Conservation (phyloP, 2,113 vertebrate genomes). For the Dromaius novaehollandiae region DNA sequence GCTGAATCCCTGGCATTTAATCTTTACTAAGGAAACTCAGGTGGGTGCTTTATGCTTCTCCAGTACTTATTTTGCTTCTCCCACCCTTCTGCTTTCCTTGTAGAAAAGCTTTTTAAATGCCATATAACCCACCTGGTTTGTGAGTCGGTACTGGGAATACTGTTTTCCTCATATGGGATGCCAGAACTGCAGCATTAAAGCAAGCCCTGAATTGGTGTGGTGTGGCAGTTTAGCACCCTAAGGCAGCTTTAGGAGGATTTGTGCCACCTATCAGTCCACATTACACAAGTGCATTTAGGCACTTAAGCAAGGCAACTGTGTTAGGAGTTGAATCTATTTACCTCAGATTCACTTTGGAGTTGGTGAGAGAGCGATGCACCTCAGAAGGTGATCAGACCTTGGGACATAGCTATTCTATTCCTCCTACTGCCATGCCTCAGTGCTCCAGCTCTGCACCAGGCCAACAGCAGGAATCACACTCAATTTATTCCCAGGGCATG, state of each 20-base stretch:
- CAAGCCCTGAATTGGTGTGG: neutral
- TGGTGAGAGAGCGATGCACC: neutral
- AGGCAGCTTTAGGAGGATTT: neutral
- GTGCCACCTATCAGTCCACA: neutral
- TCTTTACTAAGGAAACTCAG: slow-evolving; percentile 20
- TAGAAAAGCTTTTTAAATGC: neutral
- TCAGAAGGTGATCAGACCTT: neutral
- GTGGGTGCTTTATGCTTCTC: neutral
- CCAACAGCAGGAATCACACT: neutral
- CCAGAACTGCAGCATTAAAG: neutral
- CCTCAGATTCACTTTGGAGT: neutral
- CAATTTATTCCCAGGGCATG: neutral
- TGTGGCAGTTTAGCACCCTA: neutral
- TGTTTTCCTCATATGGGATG: neutral
- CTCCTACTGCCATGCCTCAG: rapidly evolving
- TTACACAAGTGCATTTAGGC: neutral
- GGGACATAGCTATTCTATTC: neutral
- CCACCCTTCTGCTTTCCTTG: slow-evolving; percentile 19
- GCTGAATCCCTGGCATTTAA: slow-evolving; percentile 17
- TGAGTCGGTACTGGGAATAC: neutral
- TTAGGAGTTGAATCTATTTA: neutral
- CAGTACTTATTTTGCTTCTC: neutral
- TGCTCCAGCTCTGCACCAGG: neutral
- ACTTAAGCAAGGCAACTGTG: neutral
- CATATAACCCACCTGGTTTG: neutral